A percentile compares a stretch with the other conserved stretches of the same genome.
phyloP scores from a whole-genome alignment of 2,113 vertebrate genomes.

The Gavia stellata region DNA sequence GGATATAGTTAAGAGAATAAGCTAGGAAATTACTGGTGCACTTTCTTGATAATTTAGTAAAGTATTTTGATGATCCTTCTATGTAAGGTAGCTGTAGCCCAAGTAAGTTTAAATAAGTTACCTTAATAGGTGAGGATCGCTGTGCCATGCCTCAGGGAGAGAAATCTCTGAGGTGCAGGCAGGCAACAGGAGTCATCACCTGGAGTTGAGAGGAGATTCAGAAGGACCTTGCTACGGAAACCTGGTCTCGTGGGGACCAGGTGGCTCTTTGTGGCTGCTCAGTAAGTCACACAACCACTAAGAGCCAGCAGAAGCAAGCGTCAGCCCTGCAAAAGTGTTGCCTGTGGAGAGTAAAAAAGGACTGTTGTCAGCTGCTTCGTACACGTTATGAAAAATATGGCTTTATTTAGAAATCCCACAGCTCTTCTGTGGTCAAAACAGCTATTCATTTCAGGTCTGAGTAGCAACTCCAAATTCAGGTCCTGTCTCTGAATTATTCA shows the following conservation, averaged over 20 bases:
- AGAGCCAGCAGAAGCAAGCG: neutral
- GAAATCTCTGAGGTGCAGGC: neutral
- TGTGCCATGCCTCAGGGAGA: neutral
- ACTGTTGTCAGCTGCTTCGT: neutral
- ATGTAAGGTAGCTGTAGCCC: neutral
- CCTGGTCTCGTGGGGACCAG: neutral
- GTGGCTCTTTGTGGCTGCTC: neutral
- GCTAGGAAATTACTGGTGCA: neutral
- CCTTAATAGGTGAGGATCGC: neutral
- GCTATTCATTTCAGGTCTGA: neutral
- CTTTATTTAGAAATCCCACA: neutral
- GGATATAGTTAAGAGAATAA: neutral
- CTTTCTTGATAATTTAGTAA: neutral
- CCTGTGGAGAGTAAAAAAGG: neutral
- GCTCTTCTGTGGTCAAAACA: neutral
- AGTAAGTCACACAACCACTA: neutral
- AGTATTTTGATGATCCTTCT: neutral
- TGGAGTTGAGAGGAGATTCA: neutral
- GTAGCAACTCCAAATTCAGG: neutral
- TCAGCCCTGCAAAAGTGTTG: neutral
- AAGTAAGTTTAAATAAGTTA: neutral
- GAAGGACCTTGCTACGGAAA: neutral
- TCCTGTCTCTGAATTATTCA: slow-evolving; percentile 20
- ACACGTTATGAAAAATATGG: neutral
- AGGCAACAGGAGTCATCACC: neutral